phyloP scores from a whole-genome alignment of 2,797 vertebrate genomes.

The Liparis tanakae region DNA sequence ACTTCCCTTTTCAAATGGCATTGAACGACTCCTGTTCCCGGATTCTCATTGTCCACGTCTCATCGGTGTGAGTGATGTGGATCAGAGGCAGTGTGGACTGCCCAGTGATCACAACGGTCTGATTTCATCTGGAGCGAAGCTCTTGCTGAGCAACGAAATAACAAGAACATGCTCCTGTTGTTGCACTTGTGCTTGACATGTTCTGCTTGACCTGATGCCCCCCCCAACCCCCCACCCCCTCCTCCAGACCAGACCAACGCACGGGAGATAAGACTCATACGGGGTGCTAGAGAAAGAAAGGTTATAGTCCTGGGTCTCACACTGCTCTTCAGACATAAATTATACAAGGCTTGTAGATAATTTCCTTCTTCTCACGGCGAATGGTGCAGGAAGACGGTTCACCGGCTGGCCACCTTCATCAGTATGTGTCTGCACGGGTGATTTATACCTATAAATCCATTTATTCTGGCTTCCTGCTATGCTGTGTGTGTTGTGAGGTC shows the following conservation, averaged over 20 bases:
- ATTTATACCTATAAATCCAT: constrained; percentile 18
- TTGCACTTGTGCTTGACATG: constrained; percentile 4
- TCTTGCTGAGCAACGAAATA: not conserved
- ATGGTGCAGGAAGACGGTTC: constrained; percentile 38
- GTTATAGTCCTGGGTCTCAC: not conserved
- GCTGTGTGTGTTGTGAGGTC: not conserved
- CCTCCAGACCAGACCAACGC: too few relatives aligned
- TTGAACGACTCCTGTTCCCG: not conserved
- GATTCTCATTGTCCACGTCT: not conserved
- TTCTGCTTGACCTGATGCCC: not conserved
- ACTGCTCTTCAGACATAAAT: constrained; percentile 17
- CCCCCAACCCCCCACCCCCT: too few relatives aligned
- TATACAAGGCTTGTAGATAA: constrained; percentile 40
- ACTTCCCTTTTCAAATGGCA: not conserved
- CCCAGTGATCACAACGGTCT: too few relatives aligned
- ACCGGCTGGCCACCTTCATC: constrained; percentile 38
- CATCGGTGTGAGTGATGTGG: too few relatives aligned
- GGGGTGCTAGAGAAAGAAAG: not conserved
- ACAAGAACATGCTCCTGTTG: not conserved
- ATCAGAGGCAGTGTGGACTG: too few relatives aligned
- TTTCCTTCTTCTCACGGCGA: constrained; percentile 11
- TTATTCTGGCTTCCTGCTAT: not conserved
- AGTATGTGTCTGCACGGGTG: constrained; percentile 9
- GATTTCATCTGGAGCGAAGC: not conserved
- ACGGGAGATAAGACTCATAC: not conserved